phyloP scores from a whole-genome alignment of 1,140 invertebrate genomes.

The Drosophila subpulchrella region DNA sequence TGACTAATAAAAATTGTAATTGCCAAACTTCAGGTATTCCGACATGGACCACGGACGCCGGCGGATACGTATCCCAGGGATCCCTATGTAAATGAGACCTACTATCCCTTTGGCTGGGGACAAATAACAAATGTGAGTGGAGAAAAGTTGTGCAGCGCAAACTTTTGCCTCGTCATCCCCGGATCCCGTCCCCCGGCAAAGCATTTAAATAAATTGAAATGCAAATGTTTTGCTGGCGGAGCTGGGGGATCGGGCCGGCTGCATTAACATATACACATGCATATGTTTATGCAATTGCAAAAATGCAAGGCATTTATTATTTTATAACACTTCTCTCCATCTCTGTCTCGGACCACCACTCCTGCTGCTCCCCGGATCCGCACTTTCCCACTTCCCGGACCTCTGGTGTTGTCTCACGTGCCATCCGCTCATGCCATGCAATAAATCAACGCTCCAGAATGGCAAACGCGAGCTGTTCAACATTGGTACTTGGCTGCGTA shows the following conservation, averaged over 20 bases:
- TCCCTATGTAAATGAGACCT: slow-evolving; percentile 88
- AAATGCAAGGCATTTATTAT: slow-evolving; percentile 82
- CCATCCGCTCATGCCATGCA: slow-evolving; percentile 66
- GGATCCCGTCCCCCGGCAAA: slow-evolving; percentile 40
- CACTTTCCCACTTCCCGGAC: not conserved
- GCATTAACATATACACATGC: slow-evolving; percentile 82
- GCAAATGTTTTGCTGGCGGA: slow-evolving; percentile 64
- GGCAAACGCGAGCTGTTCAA: slow-evolving; percentile 88
- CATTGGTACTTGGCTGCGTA: slow-evolving; percentile 87
- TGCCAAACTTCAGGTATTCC: slow-evolving; percentile 86
- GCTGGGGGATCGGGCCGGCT: slow-evolving; percentile 12
- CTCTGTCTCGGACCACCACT: slow-evolving; percentile 23
- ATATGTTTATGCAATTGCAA: slow-evolving; percentile 82
- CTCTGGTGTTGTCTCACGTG: slow-evolving; percentile 65
- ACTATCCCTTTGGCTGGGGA: slow-evolving; percentile 91
- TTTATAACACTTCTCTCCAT: slow-evolving; percentile 69
- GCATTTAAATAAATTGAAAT: slow-evolving; percentile 83
- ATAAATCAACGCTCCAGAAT: slow-evolving; percentile 85
- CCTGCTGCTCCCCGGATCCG: slow-evolving; percentile 6
- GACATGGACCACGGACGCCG: slow-evolving; percentile 93
- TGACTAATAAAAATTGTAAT: slow-evolving; percentile 51
- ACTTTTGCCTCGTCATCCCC: slow-evolving; percentile 59
- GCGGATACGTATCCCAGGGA: slow-evolving; percentile 91
- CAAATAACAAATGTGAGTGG: slow-evolving; percentile 91
- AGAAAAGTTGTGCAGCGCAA: slow-evolving; percentile 60